These are phyloP conservation scores for Pseudococcus jackbeardsleyi DNA, from an alignment of 2,888 invertebrate genomes.

Conservation along the genomic window DNA sequence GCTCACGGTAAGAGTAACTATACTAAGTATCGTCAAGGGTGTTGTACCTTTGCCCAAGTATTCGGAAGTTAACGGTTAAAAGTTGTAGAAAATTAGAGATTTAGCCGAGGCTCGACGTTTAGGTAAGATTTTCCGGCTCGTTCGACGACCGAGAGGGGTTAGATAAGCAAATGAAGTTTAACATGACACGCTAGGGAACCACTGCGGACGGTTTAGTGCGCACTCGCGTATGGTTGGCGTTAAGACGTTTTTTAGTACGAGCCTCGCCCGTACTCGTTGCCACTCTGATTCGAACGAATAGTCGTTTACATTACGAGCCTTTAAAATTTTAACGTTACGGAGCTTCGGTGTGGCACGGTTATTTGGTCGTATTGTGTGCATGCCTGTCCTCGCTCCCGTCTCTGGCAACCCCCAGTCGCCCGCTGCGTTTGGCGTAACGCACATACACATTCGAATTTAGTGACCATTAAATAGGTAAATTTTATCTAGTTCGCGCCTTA, in stretches of 20 bases:
- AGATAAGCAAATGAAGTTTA: slow-evolving; percentile 57
- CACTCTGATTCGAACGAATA: neutral
- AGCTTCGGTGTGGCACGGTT: neutral
- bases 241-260: neutral
- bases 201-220: slow-evolving; percentile 45
- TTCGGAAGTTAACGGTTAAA: slow-evolving; percentile 34
- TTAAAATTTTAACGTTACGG: slow-evolving; percentile 45
- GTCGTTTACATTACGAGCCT: slow-evolving; percentile 35
- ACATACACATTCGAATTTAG: slow-evolving; percentile 9
- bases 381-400: neutral
- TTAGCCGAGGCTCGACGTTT: slow-evolving; percentile 3
- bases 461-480: slow-evolving; percentile 47
- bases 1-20: neutral
- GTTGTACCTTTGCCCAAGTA: slow-evolving; percentile 38
- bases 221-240: slow-evolving; percentile 8
- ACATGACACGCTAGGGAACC: slow-evolving; percentile 40
- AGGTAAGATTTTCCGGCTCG: neutral
- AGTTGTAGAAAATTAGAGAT: slow-evolving; percentile 39
- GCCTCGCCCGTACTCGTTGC: neutral
- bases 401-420: neutral
- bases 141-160: neutral
- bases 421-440: neutral
- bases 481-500: slow-evolving; percentile 47
- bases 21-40: slow-evolving; percentile 26
- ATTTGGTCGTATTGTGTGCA: slow-evolving; percentile 6